Percentiles rank a stretch among this genome's conserved stretches.
Evolutionary conservation across 1,140 invertebrate species (phyloP).

Genomic region (Anthonomus grandis): DNA sequence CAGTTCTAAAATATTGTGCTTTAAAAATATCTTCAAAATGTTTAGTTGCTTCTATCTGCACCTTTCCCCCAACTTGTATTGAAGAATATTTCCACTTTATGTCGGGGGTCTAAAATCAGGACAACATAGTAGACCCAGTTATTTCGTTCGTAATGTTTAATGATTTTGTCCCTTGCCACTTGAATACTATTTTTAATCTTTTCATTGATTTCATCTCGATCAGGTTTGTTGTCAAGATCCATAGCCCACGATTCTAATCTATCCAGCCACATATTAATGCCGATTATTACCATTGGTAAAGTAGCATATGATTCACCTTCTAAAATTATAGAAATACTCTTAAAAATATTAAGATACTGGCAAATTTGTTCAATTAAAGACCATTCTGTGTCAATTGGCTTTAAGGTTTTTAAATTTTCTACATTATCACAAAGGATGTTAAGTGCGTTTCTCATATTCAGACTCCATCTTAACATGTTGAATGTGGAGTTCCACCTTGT

Average conservation of each 20-base stretch:
- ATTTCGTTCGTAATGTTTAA: background rate
- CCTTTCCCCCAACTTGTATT: background rate
- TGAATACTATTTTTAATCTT: background rate
- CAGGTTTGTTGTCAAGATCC: background rate
- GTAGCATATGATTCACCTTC: conserved; percentile 26
- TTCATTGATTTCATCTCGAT: background rate
- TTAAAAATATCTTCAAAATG: background rate
- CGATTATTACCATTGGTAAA: conserved; percentile 22
- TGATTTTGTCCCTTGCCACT: background rate
- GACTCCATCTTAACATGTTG: conserved; percentile 1
- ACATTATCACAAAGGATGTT: conserved; percentile 1
- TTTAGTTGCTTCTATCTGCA: background rate
- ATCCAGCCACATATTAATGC: conserved; percentile 4
- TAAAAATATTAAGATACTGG: conserved; percentile 20
- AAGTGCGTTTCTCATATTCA: no score
- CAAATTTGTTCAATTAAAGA: background rate
- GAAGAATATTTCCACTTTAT: background rate
- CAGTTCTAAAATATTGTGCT: background rate
- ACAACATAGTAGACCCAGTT: no score
- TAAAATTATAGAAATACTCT: no score
- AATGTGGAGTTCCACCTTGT: conserved; percentile 3
- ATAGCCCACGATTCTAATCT: background rate
- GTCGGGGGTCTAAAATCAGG: background rate
- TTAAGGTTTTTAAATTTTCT: no score
- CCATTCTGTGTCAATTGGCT: no score